These are phyloP conservation scores for Trichogramma evanescens DNA, from an alignment of 2,888 invertebrate species.

Conservation along the genomic window DNA sequence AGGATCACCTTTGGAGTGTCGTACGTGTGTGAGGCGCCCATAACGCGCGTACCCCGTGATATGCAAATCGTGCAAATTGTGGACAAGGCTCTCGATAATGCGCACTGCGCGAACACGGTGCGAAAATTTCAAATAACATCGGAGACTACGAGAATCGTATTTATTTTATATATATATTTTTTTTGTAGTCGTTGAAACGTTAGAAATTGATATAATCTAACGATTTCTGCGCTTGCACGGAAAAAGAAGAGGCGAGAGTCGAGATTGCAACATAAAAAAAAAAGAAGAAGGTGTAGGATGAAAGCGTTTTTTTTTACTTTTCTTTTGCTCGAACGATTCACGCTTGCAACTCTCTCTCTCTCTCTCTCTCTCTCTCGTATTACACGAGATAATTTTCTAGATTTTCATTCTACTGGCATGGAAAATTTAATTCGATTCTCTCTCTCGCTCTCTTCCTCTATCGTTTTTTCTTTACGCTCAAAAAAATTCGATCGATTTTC, in stretches of 20 bases:
- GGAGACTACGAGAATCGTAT: no score
- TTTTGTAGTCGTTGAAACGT: not conserved
- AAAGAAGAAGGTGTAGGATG: not conserved
- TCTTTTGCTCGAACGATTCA: not conserved
- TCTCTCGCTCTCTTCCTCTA: not conserved
- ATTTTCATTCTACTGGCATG: not conserved
- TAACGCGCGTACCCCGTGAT: not conserved
- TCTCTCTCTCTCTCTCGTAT: not conserved
- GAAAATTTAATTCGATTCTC: not conserved
- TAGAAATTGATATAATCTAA: not conserved
- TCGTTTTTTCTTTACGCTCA: not conserved
- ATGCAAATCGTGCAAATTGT: conserved; percentile 14
- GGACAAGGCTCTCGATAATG: conserved; percentile 10
- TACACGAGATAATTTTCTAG: no score
- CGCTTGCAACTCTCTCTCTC: not conserved
- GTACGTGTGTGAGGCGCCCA: not conserved
- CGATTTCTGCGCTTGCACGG: not conserved
- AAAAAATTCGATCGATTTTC: not conserved
- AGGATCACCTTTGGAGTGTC: not conserved
- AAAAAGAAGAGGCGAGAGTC: not conserved
- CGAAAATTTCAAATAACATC: no score
- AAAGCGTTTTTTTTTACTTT: no score
- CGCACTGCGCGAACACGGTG: no score
- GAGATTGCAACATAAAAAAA: not conserved
- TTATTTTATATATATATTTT: not conserved